Conservation (phyloP, 2,113 vertebrate genomes). For the Tursiops truncatus region DNA sequence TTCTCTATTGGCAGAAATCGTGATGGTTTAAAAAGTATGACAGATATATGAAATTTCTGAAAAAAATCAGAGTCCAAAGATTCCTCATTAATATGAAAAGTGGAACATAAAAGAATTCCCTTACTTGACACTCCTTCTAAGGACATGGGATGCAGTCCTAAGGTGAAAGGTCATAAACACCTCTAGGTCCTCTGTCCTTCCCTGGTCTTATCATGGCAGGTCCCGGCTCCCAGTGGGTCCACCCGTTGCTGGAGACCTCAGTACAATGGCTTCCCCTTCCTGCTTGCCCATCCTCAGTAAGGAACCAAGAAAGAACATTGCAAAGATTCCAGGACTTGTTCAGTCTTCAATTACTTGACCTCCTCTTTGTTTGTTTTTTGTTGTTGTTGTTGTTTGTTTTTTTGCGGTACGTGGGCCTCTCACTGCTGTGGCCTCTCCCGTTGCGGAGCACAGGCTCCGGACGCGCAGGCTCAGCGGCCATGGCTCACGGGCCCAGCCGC, state of each 20-base stretch:
- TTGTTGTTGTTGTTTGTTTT: too few species aligned
- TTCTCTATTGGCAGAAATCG: neutral
- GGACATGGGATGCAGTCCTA: neutral
- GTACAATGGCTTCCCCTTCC: neutral
- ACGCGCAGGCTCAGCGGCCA: too few species aligned
- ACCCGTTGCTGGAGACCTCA: neutral
- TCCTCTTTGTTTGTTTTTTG: neutral
- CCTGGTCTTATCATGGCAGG: neutral
- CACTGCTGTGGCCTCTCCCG: too few species aligned
- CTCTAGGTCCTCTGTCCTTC: neutral
- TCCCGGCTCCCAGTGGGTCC: neutral
- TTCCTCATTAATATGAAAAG: neutral
- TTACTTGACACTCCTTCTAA: neutral
- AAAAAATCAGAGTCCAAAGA: neutral
- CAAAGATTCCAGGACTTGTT: neutral
- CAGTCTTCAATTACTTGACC: neutral
- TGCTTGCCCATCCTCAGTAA: neutral
- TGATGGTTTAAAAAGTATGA: neutral
- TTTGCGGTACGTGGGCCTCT: too few species aligned
- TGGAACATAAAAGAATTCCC: neutral
- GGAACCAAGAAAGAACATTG: neutral
- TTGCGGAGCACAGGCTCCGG: too few species aligned
- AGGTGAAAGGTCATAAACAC: neutral
- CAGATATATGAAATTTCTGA: neutral
- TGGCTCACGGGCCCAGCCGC: too few species aligned